Conservation (phyloP, 2,113 vertebrate genomes). For the Chitala chitala region DNA sequence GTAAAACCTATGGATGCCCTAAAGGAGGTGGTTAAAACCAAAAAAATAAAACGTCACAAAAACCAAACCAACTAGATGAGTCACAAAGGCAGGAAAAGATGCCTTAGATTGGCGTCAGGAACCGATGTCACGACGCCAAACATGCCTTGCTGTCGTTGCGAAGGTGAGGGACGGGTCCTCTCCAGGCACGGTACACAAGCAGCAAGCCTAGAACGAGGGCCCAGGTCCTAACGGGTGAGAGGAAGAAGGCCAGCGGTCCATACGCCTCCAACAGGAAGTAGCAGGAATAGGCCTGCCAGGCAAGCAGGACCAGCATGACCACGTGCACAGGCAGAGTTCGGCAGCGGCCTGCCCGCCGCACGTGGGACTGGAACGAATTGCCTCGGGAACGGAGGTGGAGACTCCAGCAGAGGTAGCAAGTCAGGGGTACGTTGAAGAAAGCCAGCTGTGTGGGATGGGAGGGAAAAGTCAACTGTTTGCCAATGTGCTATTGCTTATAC, state of each 20-base stretch:
- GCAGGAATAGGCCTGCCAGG: slow-evolving; percentile 84
- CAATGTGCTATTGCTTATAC: neutral
- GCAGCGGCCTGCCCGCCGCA: slow-evolving; percentile 51
- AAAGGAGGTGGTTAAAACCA: too few species aligned
- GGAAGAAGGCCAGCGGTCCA: slow-evolving; percentile 73
- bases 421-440: slow-evolving; percentile 91
- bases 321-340: slow-evolving; percentile 61
- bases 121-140: slow-evolving; percentile 62
- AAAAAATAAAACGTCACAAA: neutral
- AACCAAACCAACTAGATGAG: too few species aligned
- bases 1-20: too few species aligned
- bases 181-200: slow-evolving; percentile 77
- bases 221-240: slow-evolving; percentile 88
- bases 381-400: slow-evolving; percentile 76
- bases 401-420: slow-evolving; percentile 87
- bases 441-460: slow-evolving; percentile 60
- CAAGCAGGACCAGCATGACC: slow-evolving; percentile 72
- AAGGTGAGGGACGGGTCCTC: slow-evolving; percentile 52
- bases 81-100: neutral
- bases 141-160: slow-evolving; percentile 67
- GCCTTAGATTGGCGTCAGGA: neutral
- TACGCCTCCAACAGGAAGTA: slow-evolving; percentile 83
- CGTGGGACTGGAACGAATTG: slow-evolving; percentile 75
- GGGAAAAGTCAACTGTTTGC: neutral
- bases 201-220: slow-evolving; percentile 65